These are phyloP conservation scores for Garra rufa DNA, from an alignment of 2,113 vertebrate genomes.

Conservation along the genomic window DNA sequence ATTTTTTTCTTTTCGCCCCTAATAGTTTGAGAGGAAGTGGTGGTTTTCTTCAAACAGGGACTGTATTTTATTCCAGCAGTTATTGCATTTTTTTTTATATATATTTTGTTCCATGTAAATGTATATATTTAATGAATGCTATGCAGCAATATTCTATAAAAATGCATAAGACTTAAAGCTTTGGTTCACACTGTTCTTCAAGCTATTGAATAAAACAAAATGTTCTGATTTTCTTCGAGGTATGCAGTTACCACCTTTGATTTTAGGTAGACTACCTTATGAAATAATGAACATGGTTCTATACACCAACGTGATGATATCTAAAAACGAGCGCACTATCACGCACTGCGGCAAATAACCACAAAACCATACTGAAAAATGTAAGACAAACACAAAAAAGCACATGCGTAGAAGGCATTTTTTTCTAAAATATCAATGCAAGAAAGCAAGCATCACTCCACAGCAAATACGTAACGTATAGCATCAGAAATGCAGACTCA, in stretches of 20 bases:
- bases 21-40: neutral
- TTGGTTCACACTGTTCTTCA: slow-evolving; percentile 81
- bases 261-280: neutral
- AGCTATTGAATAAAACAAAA: slow-evolving; percentile 55
- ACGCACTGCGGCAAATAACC: slow-evolving; percentile 51
- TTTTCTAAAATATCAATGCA: slow-evolving; percentile 47
- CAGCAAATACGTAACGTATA: slow-evolving; percentile 61
- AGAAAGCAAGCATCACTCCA: slow-evolving; percentile 46
- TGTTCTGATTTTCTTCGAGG: slow-evolving; percentile 51
- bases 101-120: slow-evolving; percentile 22
- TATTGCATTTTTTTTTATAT: slow-evolving; percentile 66
- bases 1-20: neutral
- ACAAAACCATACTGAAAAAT: slow-evolving; percentile 56
- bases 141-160: slow-evolving; percentile 75
- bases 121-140: slow-evolving; percentile 57
- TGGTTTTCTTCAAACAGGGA: slow-evolving; percentile 11
- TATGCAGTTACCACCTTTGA: slow-evolving; percentile 49
- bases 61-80: slow-evolving; percentile 74
- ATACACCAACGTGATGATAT: neutral
- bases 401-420: slow-evolving; percentile 58
- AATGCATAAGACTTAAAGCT: slow-evolving; percentile 86
- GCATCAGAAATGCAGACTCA: slow-evolving; percentile 62
- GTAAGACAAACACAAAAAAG: slow-evolving; percentile 59
- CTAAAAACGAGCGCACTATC: slow-evolving; percentile 30
- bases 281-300: neutral